Percentiles rank a stretch among this genome's conserved stretches.
Conservation (phyloP, 2,113 vertebrate species). For the Rhabdornis inornatus region DNA sequence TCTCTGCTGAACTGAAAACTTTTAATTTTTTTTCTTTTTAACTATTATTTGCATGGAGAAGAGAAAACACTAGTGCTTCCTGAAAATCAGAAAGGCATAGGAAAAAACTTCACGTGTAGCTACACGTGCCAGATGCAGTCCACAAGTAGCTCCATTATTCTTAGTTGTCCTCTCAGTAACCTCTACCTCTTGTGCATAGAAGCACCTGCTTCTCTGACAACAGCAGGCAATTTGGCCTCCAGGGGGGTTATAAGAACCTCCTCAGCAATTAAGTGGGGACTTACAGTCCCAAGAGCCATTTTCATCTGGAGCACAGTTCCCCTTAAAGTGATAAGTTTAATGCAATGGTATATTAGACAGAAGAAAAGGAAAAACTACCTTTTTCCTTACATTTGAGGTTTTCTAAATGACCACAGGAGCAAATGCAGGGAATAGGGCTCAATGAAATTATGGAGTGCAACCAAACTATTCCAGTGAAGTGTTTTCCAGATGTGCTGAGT, state of each 20-base stretch:
- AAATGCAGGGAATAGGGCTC: neutral
- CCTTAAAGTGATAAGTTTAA: conserved; percentile 26
- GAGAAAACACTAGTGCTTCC: neutral
- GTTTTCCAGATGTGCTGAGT: conserved; percentile 18
- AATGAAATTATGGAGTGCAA: conserved; percentile 17
- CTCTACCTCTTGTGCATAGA: neutral
- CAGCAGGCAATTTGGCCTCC: neutral
- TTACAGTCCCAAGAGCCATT: neutral
- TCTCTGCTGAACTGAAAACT: neutral
- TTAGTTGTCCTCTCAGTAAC: conserved; percentile 20
- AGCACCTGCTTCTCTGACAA: conserved; percentile 7
- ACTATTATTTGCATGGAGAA: neutral
- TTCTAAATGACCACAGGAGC: neutral
- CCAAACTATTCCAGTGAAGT: neutral
- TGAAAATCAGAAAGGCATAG: neutral
- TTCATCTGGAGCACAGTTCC: neutral
- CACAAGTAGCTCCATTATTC: neutral
- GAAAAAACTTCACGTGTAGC: neutral
- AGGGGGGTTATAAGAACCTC: neutral
- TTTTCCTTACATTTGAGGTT: neutral
- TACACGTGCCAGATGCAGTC: neutral
- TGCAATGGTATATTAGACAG: neutral
- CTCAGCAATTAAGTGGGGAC: neutral
- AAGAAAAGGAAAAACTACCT: neutral
- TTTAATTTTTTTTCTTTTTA: neutral